A percentile compares a stretch with the other conserved stretches of the same genome.
Evolutionary conservation across 2,888 invertebrate genomes (phyloP).

Genomic region (Machimus rusticus): DNA sequence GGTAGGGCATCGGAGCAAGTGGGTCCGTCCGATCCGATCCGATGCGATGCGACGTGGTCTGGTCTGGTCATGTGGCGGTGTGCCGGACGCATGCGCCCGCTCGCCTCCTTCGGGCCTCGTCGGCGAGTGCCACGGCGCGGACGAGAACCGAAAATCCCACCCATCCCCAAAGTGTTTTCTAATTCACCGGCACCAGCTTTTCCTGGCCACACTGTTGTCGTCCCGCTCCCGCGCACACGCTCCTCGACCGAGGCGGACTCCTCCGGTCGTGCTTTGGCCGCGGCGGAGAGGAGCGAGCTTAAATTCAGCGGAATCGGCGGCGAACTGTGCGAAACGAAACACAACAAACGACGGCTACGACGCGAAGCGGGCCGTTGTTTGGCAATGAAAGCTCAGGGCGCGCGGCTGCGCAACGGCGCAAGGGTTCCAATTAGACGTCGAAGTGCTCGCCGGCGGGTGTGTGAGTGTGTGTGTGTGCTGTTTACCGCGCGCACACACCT

Average conservation of each 20-base stretch:
- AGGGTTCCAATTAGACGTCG: neutral
- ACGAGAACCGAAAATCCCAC: slow-evolving; percentile 12
- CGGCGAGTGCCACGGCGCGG: neutral
- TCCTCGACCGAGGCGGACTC: neutral
- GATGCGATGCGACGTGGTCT: no score
- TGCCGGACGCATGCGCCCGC: neutral
- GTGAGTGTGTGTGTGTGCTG: neutral
- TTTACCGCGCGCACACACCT: neutral
- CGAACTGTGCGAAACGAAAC: slow-evolving; percentile 20
- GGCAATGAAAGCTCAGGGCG: neutral
- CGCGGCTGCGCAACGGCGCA: neutral
- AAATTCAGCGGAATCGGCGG: neutral
- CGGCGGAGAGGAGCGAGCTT: neutral
- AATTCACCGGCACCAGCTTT: neutral
- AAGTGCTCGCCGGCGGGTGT: no score
- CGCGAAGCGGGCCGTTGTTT: no score
- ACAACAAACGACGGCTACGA: slow-evolving; percentile 13
- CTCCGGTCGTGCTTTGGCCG: neutral
- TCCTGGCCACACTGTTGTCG: neutral
- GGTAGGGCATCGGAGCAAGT: neutral
- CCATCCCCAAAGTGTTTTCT: neutral
- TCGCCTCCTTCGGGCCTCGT: neutral
- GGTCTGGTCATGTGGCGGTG: neutral
- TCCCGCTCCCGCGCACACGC: neutral
- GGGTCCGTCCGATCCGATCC: neutral